Conservation (phyloP, 2,888 invertebrate species). For the Oscheius sp. region DNA sequence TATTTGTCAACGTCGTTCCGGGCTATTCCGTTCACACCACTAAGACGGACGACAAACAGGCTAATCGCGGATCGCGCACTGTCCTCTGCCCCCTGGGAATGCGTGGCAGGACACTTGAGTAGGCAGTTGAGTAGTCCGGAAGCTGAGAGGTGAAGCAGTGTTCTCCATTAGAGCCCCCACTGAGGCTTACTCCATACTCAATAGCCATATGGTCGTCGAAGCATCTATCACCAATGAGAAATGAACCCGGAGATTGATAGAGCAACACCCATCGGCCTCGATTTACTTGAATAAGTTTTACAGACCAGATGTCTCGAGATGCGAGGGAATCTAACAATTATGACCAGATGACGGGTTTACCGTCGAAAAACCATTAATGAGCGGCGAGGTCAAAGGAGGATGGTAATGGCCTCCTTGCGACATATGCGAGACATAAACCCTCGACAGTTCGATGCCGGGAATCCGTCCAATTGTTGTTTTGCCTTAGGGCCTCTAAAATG, state of each 20-base stretch:
- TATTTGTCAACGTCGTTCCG: too few relatives aligned
- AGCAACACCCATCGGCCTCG: background rate
- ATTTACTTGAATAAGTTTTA: background rate
- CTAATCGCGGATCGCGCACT: conserved; percentile 32
- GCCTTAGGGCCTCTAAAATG: conserved; percentile 20
- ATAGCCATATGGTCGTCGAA: conserved; percentile 18
- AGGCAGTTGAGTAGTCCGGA: background rate
- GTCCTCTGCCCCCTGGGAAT: conserved; percentile 5
- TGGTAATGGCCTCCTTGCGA: conserved; percentile 24
- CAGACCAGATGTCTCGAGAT: conserved; percentile 7
- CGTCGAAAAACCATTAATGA: conserved; percentile 6
- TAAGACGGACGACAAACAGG: conserved; percentile 22
- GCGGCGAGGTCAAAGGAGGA: conserved; percentile 24
- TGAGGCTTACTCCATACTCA: conserved; percentile 7
- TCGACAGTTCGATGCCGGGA: conserved; percentile 10
- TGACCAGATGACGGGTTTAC: background rate
- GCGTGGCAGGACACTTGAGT: background rate
- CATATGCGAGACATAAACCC: conserved; percentile 25
- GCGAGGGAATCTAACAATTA: conserved; percentile 12
- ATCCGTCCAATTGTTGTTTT: conserved; percentile 12
- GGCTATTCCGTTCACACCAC: conserved; percentile 29
- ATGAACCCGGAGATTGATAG: background rate
- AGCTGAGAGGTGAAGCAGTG: background rate
- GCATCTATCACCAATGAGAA: conserved; percentile 19
- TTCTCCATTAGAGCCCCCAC: conserved; percentile 9